Evolutionary conservation across 2,888 invertebrate species (phyloP).

Genomic region (Trichacis sp.): DNA sequence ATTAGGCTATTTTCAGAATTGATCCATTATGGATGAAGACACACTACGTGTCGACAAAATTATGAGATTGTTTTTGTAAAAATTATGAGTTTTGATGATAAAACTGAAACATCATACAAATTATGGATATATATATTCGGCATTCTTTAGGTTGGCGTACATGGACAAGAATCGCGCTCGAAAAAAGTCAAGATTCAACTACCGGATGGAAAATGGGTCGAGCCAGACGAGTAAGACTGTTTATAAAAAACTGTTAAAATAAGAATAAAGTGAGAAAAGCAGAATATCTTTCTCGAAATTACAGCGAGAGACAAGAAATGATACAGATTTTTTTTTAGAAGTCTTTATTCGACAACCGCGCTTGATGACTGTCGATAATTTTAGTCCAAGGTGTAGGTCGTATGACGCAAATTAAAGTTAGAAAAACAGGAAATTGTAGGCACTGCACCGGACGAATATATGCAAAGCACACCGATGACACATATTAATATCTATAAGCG

Average conservation of each 20-base stretch:
- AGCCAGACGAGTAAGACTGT: background rate
- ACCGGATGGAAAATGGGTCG: background rate
- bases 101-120: no score
- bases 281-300: no score
- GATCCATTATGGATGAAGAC: constrained; percentile 4
- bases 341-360: constrained; percentile 53
- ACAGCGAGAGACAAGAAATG: no score
- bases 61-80: no score
- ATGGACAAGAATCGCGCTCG: background rate
- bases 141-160: background rate
- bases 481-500: background rate
- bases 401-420: constrained; percentile 53
- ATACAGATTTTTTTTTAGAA: background rate
- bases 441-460: constrained; percentile 4
- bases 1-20: constrained; percentile 6
- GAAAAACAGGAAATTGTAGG: constrained; percentile 53
- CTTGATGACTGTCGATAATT: constrained; percentile 56
- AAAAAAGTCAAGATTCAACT: background rate
- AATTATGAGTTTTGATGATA: no score
- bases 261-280: no score
- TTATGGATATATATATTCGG: no score
- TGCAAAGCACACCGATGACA: constrained; percentile 10
- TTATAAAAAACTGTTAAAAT: no score
- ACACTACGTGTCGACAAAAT: no score
- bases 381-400: constrained; percentile 63